Base-by-base conservation (phyloP, 92 coral and sea anemone genomes). In the Parazoanthus atlanticus region DNA sequence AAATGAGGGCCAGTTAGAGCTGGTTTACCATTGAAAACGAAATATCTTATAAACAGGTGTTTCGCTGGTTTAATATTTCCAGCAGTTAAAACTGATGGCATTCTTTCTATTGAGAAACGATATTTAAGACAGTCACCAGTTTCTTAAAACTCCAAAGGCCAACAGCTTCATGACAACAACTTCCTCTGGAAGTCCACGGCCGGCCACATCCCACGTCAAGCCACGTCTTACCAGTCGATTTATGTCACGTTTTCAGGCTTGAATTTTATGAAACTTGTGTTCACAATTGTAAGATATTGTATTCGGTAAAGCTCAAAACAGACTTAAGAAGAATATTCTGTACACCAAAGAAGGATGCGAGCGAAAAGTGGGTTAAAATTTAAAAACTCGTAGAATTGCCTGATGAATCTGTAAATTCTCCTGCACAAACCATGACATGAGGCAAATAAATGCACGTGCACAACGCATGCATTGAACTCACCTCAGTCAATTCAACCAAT, bases 381-480 rank as follows among this genome's bases (percentile, higher is more conserved):
- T 3, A 21, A 21, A 25, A 61, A 21, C 15, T 29, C 32, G 8
- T 72, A 6, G 13, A 72, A 23, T 2, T 31, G 26, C 28, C 69
- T 21, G 87, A 84, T 84, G 15, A 40, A 29, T 38, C 43, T 16
- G 77, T 70, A 67, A 43, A 84, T 67, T 67, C 87, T 67, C 52
- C 49, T 36, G 33, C 47, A 3, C 66, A 23, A 1, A 5, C 12
- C 56, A 26, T 2, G 13, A 29, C 32, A 23, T 12, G 23, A 9
- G 0, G 32, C 25, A 28, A 28, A 3, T 6, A 8, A 15, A 31
- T 75, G 40, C 87, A 84, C 87, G 87, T 84, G 87, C 36, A 70
- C 87, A 84, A 23, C 28, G 66, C 87, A 84, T 84, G 87, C 75
- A 70, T 75, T 16, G 67, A 29, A 23, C 76, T 84, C 87, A 84